Evolutionary conservation across 2,113 vertebrate species (phyloP).

Genomic region (Xenopus borealis): DNA sequence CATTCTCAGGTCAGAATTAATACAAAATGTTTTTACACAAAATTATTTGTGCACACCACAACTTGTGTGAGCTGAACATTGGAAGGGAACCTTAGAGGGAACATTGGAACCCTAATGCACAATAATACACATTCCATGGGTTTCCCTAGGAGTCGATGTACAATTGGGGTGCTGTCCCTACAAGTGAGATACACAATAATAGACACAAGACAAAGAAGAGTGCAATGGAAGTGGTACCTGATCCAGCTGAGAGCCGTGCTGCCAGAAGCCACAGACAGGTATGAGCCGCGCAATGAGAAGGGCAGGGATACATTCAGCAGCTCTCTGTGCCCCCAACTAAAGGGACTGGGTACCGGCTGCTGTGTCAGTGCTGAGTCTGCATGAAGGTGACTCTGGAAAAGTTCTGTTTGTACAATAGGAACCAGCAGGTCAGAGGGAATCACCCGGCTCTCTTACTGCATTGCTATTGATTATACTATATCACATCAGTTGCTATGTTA

Average conservation of each 20-base stretch:
- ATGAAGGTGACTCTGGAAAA: slow-evolving; percentile 24
- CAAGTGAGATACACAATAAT: not conserved
- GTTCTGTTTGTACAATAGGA: not conserved
- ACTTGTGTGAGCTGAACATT: too few species aligned
- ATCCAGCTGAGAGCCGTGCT: not conserved
- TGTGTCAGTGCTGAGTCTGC: slow-evolving; percentile 35
- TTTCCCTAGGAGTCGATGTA: too few species aligned
- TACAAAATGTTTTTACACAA: too few species aligned
- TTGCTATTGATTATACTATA: too few species aligned
- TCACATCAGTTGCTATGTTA: too few species aligned
- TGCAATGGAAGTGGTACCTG: not conserved
- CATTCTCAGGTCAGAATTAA: too few species aligned
- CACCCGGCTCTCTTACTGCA: not conserved
- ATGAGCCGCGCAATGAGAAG: too few species aligned
- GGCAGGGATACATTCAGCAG: not conserved
- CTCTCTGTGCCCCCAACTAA: not conserved
- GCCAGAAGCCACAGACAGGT: not conserved
- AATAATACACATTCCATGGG: too few species aligned
- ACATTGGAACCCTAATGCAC: too few species aligned
- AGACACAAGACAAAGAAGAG: not conserved
- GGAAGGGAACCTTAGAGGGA: too few species aligned
- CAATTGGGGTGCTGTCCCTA: not conserved
- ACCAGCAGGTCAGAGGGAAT: not conserved
- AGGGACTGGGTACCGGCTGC: not conserved
- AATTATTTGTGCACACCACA: too few species aligned